A percentile compares a stretch with the other conserved stretches of the same genome.
Conservation (phyloP, 1,140 invertebrate species). For the Aphidius ervi region DNA sequence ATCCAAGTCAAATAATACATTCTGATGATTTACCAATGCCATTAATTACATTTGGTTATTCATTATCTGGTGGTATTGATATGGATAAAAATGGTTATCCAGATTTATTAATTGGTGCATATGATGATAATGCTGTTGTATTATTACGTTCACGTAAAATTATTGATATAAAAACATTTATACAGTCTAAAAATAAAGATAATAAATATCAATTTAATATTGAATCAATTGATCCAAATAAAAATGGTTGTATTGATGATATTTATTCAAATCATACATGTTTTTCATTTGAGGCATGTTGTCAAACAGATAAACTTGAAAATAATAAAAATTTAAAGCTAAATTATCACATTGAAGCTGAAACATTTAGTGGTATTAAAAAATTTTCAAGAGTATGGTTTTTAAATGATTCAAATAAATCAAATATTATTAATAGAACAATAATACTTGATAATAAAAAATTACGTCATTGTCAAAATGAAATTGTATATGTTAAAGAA, state of each 20-base stretch:
- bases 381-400: slow-evolving; percentile 83
- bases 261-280: slow-evolving; percentile 68
- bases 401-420: slow-evolving; percentile 47
- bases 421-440: slow-evolving; percentile 58
- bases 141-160: slow-evolving; percentile 78
- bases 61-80: slow-evolving; percentile 83
- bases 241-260: slow-evolving; percentile 66
- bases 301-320: slow-evolving; percentile 67
- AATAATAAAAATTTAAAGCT: slow-evolving; percentile 59
- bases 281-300: slow-evolving; percentile 85
- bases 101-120: slow-evolving; percentile 88
- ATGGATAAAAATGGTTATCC: slow-evolving; percentile 84
- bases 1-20: slow-evolving; percentile 70
- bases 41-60: slow-evolving; percentile 81
- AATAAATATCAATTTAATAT: slow-evolving; percentile 54
- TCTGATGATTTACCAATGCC: slow-evolving; percentile 53
- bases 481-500: slow-evolving; percentile 79
- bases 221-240: slow-evolving; percentile 77
- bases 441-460: slow-evolving; percentile 56
- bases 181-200: slow-evolving; percentile 42
- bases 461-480: slow-evolving; percentile 62
- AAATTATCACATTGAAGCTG: slow-evolving; percentile 77
- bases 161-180: slow-evolving; percentile 68
- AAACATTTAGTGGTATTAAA: slow-evolving; percentile 70
- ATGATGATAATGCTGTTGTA: slow-evolving; percentile 71